A percentile compares a stretch with the other conserved stretches of the same genome.
Conservation (phyloP, 2,888 invertebrate species). For the Pollenia angustigena region DNA sequence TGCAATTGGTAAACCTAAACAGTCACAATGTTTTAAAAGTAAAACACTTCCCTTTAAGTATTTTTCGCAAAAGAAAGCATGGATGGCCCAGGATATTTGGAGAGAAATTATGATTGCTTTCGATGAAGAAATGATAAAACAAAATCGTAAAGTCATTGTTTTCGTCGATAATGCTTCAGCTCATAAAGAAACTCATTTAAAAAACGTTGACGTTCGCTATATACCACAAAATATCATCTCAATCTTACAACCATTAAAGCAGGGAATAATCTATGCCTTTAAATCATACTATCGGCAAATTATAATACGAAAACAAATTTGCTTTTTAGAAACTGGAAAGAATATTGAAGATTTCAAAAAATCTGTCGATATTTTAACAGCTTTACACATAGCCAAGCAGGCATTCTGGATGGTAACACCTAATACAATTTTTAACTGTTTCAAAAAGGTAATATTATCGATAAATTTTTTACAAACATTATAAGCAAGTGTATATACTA, state of each 20-base stretch:
- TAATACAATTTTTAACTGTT: conserved; percentile 13
- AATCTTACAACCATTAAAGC: conserved; percentile 19
- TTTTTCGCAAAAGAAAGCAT: conserved; percentile 37
- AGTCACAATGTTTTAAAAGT: conserved; percentile 2
- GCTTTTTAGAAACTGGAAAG: conserved; percentile 13
- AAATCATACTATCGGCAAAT: conserved; percentile 47
- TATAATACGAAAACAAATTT: conserved; percentile 45
- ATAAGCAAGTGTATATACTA: too few species aligned
- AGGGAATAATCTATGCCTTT: conserved; percentile 40
- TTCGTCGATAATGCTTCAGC: conserved; percentile 41
- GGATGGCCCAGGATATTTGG: conserved; percentile 52
- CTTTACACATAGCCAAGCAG: conserved; percentile 32
- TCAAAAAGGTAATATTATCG: neutral
- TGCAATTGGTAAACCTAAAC: conserved; percentile 35
- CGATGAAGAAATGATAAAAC: conserved; percentile 16
- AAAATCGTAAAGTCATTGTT: conserved; percentile 12
- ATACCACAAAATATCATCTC: conserved; percentile 29
- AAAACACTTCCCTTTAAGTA: conserved; percentile 28
- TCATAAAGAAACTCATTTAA: conserved; percentile 23
- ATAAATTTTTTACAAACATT: too few species aligned
- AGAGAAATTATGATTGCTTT: conserved; percentile 6
- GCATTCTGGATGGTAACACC: conserved; percentile 29
- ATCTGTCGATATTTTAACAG: conserved; percentile 22
- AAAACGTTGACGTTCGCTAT: conserved; percentile 34
- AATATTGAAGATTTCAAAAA: conserved; percentile 48